These are phyloP conservation scores for Ctenochaetus hawaiiensis DNA, from an alignment of 2,797 vertebrate genomes.

Conservation along the genomic window DNA sequence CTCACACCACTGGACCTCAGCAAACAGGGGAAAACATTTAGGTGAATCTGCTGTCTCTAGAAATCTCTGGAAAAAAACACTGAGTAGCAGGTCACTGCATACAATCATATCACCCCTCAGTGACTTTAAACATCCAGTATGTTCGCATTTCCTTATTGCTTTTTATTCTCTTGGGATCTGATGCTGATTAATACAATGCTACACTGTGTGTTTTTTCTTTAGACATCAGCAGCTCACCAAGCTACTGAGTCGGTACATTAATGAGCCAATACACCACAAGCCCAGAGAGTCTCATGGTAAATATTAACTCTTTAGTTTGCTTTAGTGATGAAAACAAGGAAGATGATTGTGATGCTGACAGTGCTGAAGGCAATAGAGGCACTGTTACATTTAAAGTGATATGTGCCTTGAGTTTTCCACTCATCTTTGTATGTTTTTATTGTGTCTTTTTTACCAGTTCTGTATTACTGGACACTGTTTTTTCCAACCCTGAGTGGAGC, in stretches of 20 bases:
- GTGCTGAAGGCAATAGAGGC: too few species aligned
- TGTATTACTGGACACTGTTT: conserved; percentile 86
- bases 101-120: conserved; percentile 12
- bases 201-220: conserved; percentile 56
- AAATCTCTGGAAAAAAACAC: conserved; percentile 30
- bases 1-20: conserved; percentile 86
- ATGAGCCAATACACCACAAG: conserved; percentile 78
- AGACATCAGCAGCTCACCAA: conserved; percentile 87
- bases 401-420: neutral
- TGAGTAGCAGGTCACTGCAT: neutral
- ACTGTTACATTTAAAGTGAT: neutral
- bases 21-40: conserved; percentile 84
- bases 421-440: neutral
- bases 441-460: conserved; percentile 63
- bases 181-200: conserved; percentile 58
- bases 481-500: conserved; percentile 83
- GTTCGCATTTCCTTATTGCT: conserved; percentile 31
- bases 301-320: conserved; percentile 11
- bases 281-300: conserved; percentile 84
- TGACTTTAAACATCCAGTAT: conserved; percentile 22
- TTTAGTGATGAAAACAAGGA: neutral
- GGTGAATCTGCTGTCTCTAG: conserved; percentile 72
- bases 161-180: conserved; percentile 44
- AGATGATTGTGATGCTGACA: neutral
- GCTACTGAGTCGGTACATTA: conserved; percentile 81